A percentile compares a stretch with the other conserved stretches of the same genome.
Evolutionary conservation across 2,797 vertebrate genomes (phyloP).

Genomic region (Florisuga fusca): DNA sequence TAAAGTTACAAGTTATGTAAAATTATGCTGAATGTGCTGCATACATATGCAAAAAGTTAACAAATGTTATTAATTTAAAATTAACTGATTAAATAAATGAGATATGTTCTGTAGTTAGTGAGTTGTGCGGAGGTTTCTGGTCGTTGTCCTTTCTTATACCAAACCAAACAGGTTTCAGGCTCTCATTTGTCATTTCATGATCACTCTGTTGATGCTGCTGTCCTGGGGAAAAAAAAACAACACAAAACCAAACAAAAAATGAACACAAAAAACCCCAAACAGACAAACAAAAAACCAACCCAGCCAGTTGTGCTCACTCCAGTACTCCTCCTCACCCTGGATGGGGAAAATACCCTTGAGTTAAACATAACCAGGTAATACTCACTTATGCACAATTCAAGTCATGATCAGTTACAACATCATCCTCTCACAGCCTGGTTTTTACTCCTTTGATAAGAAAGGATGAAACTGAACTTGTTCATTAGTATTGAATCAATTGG

Average conservation of each 20-base stretch:
- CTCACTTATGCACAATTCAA: not conserved
- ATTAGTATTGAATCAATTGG: not conserved
- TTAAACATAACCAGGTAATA: fast-evolving
- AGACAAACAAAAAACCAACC: no score
- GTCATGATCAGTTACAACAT: not conserved
- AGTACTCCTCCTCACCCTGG: not conserved
- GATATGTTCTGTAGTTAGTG: slow-evolving; percentile 66
- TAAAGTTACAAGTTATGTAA: slow-evolving; percentile 33
- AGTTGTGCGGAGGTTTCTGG: slow-evolving; percentile 22
- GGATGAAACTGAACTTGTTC: not conserved
- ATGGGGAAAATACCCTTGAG: not conserved
- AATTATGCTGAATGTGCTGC: slow-evolving; percentile 53
- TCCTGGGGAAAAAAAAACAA: not conserved
- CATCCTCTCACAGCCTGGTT: not conserved
- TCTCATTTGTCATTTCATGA: not conserved
- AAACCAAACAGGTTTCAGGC: not conserved
- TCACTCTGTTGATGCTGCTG: not conserved
- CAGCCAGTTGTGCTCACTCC: not conserved
- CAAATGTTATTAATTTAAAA: slow-evolving; percentile 68
- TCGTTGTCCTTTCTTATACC: slow-evolving; percentile 3
- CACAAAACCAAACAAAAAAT: no score
- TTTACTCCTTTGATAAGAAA: not conserved
- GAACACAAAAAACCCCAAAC: no score
- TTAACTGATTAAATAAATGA: slow-evolving; percentile 63
- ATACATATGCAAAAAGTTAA: slow-evolving; percentile 56